Evolutionary conservation across 2,888 invertebrate genomes (phyloP).

Genomic region (Cataglyphis albicans): DNA sequence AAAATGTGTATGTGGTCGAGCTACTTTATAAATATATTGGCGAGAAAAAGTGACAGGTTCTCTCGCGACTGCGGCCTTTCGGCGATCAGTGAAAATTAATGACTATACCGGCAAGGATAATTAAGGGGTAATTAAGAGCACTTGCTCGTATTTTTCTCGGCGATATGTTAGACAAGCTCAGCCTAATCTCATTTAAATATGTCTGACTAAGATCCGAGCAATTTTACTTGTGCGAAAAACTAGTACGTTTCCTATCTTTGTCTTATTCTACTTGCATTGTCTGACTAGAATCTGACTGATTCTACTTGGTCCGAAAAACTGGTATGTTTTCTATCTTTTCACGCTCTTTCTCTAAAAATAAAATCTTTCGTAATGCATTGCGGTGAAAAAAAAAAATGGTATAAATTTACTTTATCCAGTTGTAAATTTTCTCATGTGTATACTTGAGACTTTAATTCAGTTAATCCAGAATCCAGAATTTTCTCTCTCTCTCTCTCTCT

Average conservation of each 20-base stretch:
- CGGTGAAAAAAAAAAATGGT: background rate
- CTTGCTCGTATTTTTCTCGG: constrained; percentile 65
- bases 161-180: constrained; percentile 56
- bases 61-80: constrained; percentile 66
- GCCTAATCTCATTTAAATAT: constrained; percentile 44
- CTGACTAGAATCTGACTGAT: constrained; percentile 30
- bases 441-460: background rate
- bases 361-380: constrained; percentile 1
- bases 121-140: constrained; percentile 74
- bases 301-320: constrained; percentile 51
- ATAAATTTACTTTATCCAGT: background rate
- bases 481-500: background rate
- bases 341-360: background rate
- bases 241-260: constrained; percentile 13
- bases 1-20: background rate
- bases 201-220: constrained; percentile 26
- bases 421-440: background rate
- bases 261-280: constrained; percentile 18
- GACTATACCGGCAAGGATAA: constrained; percentile 70
- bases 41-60: constrained; percentile 51
- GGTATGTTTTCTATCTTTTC: background rate
- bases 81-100: constrained; percentile 68
- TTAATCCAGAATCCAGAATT: constrained; percentile 8
- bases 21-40: constrained; percentile 36
- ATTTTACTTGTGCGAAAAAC: constrained; percentile 52